These are phyloP conservation scores for Artemisiospiza belli DNA, from an alignment of 2,113 vertebrate species.

Conservation along the genomic window DNA sequence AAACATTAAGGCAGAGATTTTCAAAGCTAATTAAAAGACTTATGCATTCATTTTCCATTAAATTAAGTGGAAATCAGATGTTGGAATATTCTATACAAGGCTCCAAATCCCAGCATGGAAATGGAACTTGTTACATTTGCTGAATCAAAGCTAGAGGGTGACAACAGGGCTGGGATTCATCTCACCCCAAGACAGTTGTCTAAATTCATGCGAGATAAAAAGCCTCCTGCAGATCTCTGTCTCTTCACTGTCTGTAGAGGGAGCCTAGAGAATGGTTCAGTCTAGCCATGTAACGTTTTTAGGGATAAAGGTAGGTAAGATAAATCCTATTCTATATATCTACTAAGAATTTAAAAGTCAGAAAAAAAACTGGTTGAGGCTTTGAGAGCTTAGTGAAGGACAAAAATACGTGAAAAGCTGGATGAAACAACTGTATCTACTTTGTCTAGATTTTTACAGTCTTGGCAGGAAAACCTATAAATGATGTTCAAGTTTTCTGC, in stretches of 20 bases:
- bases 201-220: conserved; percentile 59
- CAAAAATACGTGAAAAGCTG: conserved; percentile 31
- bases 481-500: conserved; percentile 50
- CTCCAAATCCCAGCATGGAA: conserved; percentile 43
- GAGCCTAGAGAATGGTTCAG: conserved; percentile 39
- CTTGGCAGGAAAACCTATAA: conserved; percentile 54
- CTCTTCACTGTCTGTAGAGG: conserved; percentile 52
- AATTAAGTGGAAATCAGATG: conserved; percentile 15
- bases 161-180: conserved; percentile 51
- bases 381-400: conserved; percentile 33
- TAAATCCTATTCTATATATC: background rate
- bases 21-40: conserved; percentile 25
- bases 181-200: conserved; percentile 58
- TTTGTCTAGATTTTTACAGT: conserved; percentile 45
- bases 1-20: conserved; percentile 7
- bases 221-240: conserved; percentile 35
- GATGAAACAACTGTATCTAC: conserved; percentile 32
- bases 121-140: conserved; percentile 11
- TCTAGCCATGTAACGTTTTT: background rate
- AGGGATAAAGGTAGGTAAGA: conserved; percentile 4
- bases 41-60: background rate
- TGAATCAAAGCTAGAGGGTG: conserved; percentile 47
- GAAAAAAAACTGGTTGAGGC: background rate
- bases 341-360: background rate
- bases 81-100: background rate